phyloP scores from a whole-genome alignment of 2,797 vertebrate genomes.

The Platalea minor region DNA sequence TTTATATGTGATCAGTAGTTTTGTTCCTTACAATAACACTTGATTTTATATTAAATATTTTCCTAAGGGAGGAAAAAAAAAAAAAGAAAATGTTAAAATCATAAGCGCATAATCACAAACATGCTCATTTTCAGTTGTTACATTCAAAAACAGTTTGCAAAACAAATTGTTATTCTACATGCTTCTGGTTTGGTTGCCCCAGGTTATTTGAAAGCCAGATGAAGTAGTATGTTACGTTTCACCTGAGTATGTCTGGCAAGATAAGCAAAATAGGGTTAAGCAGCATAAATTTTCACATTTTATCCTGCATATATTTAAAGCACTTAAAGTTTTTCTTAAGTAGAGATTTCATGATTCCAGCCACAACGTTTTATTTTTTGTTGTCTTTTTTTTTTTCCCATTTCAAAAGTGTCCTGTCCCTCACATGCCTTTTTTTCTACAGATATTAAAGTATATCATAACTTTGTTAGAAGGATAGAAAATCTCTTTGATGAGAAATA shows the following conservation, averaged over 20 bases:
- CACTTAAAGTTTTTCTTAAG: neutral
- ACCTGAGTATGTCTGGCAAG: neutral
- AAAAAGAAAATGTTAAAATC: neutral
- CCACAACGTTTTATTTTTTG: neutral
- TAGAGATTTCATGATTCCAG: neutral
- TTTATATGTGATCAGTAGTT: neutral
- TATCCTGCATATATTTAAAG: neutral
- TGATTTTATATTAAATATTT: neutral
- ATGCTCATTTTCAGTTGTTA: neutral
- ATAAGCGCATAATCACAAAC: neutral
- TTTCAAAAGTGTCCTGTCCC: neutral
- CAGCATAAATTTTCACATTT: neutral
- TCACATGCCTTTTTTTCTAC: neutral
- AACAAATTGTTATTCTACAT: neutral
- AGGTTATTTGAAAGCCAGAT: neutral
- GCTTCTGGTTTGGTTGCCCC: neutral
- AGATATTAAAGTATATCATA: neutral
- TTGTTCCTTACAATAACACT: neutral
- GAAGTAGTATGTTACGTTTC: neutral
- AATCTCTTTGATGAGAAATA: neutral
- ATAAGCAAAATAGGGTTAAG: neutral
- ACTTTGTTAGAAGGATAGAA: neutral
- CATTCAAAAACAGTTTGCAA: neutral
- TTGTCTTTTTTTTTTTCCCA: neutral
- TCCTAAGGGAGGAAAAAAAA: neutral